phyloP scores from a whole-genome alignment of 2,888 invertebrate genomes.

The Tinea semifulvella region DNA sequence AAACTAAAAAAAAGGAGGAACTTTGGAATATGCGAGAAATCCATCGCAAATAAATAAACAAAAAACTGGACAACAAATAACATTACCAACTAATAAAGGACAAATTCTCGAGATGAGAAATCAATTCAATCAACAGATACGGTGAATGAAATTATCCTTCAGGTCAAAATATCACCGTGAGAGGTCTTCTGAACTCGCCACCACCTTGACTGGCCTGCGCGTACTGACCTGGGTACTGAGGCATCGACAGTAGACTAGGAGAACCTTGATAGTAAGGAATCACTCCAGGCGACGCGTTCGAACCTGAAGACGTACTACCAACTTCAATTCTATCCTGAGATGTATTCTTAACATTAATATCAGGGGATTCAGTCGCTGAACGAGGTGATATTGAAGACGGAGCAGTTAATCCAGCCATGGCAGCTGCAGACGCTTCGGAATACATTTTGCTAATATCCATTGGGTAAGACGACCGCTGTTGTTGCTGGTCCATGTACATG shows the following conservation, averaged over 20 bases:
- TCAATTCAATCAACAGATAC: constrained; percentile 9
- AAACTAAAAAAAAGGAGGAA: constrained; percentile 42
- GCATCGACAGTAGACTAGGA: constrained; percentile 70
- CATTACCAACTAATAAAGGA: constrained; percentile 22
- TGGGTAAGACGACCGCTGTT: constrained; percentile 59
- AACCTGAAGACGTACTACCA: constrained; percentile 66
- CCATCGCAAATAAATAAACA: constrained; percentile 23
- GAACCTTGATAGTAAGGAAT: constrained; percentile 67
- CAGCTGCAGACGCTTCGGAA: constrained; percentile 69
- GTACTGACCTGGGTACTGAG: constrained; percentile 71
- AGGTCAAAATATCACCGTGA: constrained; percentile 86
- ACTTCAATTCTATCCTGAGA: constrained; percentile 60
- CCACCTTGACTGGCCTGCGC: constrained; percentile 66
- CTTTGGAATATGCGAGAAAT: constrained; percentile 27
- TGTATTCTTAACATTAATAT: constrained; percentile 54
- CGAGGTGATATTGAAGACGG: constrained; percentile 55
- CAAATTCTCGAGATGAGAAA: constrained; percentile 13
- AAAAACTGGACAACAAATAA: neutral
- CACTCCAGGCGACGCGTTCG: constrained; percentile 70
- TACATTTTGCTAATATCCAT: constrained; percentile 75
- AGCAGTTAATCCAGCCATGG: constrained; percentile 63
- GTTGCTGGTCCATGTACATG: constrained; percentile 77
- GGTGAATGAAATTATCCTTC: constrained; percentile 44
- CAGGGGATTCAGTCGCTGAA: constrained; percentile 64
- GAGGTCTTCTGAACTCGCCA: constrained; percentile 76